Percentiles rank a stretch among this genome's conserved stretches.
Conservation (phyloP, 2,797 vertebrate genomes). For the Rhodeus uyekii region DNA sequence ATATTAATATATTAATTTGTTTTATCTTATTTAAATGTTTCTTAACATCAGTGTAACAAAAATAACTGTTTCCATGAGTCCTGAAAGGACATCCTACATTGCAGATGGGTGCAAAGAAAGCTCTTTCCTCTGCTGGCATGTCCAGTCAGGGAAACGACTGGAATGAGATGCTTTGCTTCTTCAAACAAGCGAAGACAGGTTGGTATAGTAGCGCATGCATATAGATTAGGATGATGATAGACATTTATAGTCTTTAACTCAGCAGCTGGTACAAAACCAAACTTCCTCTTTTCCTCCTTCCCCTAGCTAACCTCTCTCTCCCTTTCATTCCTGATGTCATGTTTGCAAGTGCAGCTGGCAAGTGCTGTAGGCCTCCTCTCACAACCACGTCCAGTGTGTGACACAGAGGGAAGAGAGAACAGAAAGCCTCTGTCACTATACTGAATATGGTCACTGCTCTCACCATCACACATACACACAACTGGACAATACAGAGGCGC, state of each 20-base stretch:
- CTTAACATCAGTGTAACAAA: neutral
- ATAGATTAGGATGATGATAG: constrained; percentile 36
- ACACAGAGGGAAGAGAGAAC: constrained; percentile 53
- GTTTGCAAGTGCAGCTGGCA: constrained; percentile 57
- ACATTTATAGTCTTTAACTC: constrained; percentile 5
- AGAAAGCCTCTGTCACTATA: constrained; percentile 63
- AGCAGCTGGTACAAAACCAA: constrained; percentile 14
- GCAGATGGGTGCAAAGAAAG: neutral
- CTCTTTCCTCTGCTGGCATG: constrained; percentile 28
- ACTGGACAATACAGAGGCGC: constrained; percentile 46
- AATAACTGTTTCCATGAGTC: neutral
- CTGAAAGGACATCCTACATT: neutral
- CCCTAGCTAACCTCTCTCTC: constrained; percentile 24
- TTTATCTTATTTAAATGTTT: neutral
- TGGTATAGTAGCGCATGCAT: constrained; percentile 12
- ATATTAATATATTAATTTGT: neutral
- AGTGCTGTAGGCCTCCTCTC: constrained; percentile 38
- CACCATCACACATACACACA: neutral
- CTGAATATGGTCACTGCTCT: constrained; percentile 31
- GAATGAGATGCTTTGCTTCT: constrained; percentile 54
- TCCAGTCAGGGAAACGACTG: constrained; percentile 36
- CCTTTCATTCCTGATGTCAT: constrained; percentile 65
- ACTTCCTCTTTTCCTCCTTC: constrained; percentile 30
- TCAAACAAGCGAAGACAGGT: constrained; percentile 54
- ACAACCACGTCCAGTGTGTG: constrained; percentile 70